Percentiles rank a stretch among this genome's conserved stretches.
Evolutionary conservation across 2,113 vertebrate species (phyloP).

Genomic region (Dromaius novaehollandiae): DNA sequence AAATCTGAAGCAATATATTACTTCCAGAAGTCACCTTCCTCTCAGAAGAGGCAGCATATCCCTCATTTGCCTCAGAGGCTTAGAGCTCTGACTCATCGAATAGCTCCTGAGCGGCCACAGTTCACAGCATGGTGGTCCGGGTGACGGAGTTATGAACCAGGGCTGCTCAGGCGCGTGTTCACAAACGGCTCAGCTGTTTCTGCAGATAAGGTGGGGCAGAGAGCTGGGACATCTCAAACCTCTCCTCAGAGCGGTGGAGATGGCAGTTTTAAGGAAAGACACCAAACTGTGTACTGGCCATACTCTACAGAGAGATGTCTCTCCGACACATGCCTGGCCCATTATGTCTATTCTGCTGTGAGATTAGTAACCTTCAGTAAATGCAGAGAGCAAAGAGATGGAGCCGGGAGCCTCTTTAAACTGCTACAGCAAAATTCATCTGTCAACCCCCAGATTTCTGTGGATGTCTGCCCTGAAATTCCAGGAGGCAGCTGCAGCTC

Average conservation of each 20-base stretch:
- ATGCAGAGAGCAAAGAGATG: not conserved
- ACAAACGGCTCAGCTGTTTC: not conserved
- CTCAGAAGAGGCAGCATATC: not conserved
- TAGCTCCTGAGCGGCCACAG: not conserved
- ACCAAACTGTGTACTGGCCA: not conserved
- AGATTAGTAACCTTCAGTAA: not conserved
- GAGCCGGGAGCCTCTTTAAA: not conserved
- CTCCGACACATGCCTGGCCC: not conserved
- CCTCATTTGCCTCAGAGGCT: accelerated
- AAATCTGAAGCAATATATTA: not conserved
- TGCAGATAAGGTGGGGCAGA: not conserved
- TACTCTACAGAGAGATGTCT: not conserved
- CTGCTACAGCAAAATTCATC: not conserved
- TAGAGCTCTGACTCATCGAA: not conserved
- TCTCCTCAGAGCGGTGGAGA: not conserved
- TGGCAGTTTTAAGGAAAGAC: not conserved
- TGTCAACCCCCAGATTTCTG: too few species aligned
- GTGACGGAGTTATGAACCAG: not conserved
- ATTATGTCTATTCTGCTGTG: not conserved
- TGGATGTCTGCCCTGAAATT: not conserved
- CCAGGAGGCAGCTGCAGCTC: not conserved
- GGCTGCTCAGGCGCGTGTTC: too few species aligned
- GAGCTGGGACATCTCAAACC: not conserved
- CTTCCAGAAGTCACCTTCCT: not conserved
- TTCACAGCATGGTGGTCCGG: not conserved